A percentile compares a stretch with the other conserved stretches of the same genome.
phyloP scores from a whole-genome alignment of 2,113 vertebrate species.

The Montifringilla adamsi region DNA sequence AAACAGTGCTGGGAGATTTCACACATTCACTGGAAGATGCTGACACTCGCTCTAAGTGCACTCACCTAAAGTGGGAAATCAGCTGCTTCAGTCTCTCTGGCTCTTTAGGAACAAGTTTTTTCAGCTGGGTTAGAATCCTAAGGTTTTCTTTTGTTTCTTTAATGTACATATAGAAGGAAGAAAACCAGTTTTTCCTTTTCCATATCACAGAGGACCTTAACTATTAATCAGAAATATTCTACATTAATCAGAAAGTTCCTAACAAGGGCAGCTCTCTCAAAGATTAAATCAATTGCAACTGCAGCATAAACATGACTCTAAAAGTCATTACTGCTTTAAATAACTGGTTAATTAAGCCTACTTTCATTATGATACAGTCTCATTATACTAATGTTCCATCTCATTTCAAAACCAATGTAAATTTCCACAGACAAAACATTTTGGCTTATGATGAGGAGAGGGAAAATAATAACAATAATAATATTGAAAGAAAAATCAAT shows the following conservation, averaged over 20 bases:
- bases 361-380: slow-evolving; percentile 7
- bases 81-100: not conserved
- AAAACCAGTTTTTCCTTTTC: slow-evolving; percentile 14
- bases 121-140: not conserved
- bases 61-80: slow-evolving; percentile 8
- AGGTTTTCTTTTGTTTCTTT: slow-evolving; percentile 9
- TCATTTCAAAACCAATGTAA: not conserved
- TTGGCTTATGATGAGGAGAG: not conserved
- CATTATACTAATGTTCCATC: slow-evolving; percentile 11
- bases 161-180: not conserved
- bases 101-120: slow-evolving; percentile 25
- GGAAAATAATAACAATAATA: not conserved
- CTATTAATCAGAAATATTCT: slow-evolving; percentile 17
- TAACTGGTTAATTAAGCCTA: slow-evolving; percentile 15
- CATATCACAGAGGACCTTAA: not conserved
- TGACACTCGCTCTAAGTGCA: not conserved
- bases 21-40: not conserved
- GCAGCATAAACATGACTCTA: not conserved
- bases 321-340: slow-evolving; percentile 40
- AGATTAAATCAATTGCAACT: slow-evolving; percentile 41
- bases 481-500: not conserved
- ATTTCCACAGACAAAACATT: not conserved
- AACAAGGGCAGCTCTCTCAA: not conserved
- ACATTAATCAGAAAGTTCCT: not conserved
- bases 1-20: not conserved